Conservation (phyloP, 2,113 vertebrate species). For the Poeciliopsis retropinna region DNA sequence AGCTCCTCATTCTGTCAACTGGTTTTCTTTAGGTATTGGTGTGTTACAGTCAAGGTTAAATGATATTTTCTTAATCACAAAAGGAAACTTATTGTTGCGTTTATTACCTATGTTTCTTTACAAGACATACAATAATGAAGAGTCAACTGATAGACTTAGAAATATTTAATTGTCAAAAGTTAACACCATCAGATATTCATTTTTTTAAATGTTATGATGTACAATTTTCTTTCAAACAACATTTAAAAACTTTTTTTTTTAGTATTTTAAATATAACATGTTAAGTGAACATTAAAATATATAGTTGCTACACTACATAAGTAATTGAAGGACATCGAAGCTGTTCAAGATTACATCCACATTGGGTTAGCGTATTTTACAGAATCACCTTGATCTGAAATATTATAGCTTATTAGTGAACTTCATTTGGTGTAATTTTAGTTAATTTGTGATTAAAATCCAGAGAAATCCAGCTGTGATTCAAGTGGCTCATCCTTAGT, state of each 20-base stretch:
- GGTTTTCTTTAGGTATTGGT: no score
- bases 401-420: slow-evolving; percentile 3
- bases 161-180: slow-evolving; percentile 78
- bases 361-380: slow-evolving; percentile 10
- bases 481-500: slow-evolving; percentile 1
- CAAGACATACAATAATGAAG: not conserved
- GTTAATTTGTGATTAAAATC: not conserved
- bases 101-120: no score
- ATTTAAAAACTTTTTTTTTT: slow-evolving; percentile 51
- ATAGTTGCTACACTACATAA: slow-evolving; percentile 51
- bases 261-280: slow-evolving; percentile 45
- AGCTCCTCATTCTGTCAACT: no score
- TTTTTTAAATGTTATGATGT: slow-evolving; percentile 34
- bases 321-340: slow-evolving; percentile 23
- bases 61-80: no score
- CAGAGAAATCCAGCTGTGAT: not conserved
- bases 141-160: slow-evolving; percentile 65
- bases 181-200: slow-evolving; percentile 63
- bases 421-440: slow-evolving; percentile 5
- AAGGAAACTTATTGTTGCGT: no score
- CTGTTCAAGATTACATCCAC: slow-evolving; percentile 17
- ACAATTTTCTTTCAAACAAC: slow-evolving; percentile 44
- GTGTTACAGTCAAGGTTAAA: no score
- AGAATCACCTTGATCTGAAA: not conserved
- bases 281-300: slow-evolving; percentile 60